Evolutionary conservation across 1,140 invertebrate species (phyloP).

Genomic region (Callitettix versicolor): DNA sequence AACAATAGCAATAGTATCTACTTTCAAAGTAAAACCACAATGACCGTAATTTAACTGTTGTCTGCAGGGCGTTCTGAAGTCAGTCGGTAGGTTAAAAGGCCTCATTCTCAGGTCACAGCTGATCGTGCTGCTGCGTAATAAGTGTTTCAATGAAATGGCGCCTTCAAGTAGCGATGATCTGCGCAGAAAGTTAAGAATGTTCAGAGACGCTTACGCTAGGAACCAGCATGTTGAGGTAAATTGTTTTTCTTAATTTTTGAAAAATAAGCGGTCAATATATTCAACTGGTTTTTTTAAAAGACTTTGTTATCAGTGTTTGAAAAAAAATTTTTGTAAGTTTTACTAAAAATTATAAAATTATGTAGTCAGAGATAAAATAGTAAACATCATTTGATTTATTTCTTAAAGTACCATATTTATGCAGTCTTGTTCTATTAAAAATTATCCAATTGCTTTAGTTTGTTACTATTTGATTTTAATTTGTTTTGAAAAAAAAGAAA

Average conservation of each 20-base stretch:
- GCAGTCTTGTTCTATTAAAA: no score
- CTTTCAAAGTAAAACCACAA: no score
- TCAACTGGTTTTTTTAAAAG: no score
- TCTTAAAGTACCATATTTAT: not conserved
- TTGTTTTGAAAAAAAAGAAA: no score
- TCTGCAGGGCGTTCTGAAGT: constrained; percentile 36
- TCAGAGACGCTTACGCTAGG: constrained; percentile 82
- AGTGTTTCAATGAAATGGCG: constrained; percentile 75
- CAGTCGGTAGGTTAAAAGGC: constrained; percentile 70
- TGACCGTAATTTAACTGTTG: not conserved
- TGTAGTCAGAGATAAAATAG: not conserved
- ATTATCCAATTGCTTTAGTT: no score
- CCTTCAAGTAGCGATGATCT: constrained; percentile 46
- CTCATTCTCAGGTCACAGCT: constrained; percentile 82
- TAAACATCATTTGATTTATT: not conserved
- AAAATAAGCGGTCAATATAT: no score
- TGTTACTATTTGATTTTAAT: no score
- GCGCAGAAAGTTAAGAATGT: constrained; percentile 62
- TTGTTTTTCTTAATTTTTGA: not conserved
- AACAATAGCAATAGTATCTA: no score
- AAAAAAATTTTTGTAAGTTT: no score
- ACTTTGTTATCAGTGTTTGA: no score
- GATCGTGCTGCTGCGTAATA: constrained; percentile 75
- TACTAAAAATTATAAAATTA: not conserved
- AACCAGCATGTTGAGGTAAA: constrained; percentile 45